Percentiles rank a stretch among this genome's conserved stretches.
Conservation (phyloP, 2,113 vertebrate species). For the Nycticorax nycticorax region DNA sequence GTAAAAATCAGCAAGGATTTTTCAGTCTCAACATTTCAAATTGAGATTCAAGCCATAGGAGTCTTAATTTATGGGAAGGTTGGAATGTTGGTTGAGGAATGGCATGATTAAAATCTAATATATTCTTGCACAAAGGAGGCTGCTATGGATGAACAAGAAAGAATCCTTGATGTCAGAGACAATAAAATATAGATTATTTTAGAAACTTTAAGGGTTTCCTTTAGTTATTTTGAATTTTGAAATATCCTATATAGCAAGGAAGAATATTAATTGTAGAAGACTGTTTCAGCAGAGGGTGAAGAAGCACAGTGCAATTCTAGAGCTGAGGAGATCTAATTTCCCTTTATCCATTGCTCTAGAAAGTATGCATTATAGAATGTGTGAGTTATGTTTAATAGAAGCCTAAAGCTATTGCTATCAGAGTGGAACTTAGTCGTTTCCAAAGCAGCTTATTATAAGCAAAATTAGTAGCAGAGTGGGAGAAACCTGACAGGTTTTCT, state of each 20-base stretch:
- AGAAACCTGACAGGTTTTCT: not conserved
- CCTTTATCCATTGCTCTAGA: not conserved
- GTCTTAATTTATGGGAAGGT: not conserved
- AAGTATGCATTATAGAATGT: not conserved
- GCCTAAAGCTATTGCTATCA: not conserved
- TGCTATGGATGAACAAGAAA: not conserved
- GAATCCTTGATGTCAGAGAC: not conserved
- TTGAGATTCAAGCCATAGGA: not conserved
- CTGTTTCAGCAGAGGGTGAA: not conserved
- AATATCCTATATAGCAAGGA: not conserved
- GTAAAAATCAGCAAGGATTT: not conserved
- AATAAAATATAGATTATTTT: not conserved
- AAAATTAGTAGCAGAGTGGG: not conserved
- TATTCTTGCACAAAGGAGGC: not conserved
- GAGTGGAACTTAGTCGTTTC: not conserved
- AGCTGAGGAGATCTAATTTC: not conserved
- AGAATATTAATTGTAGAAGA: not conserved
- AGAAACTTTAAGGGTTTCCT: not conserved
- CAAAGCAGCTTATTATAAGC: not conserved
- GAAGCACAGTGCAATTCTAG: not conserved
- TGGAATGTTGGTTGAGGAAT: not conserved
- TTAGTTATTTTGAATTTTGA: not conserved
- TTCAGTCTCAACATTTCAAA: not conserved
- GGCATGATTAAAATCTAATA: not conserved
- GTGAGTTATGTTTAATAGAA: not conserved